Conservation (phyloP, 1,140 invertebrate species). For the Drosophila leontia region DNA sequence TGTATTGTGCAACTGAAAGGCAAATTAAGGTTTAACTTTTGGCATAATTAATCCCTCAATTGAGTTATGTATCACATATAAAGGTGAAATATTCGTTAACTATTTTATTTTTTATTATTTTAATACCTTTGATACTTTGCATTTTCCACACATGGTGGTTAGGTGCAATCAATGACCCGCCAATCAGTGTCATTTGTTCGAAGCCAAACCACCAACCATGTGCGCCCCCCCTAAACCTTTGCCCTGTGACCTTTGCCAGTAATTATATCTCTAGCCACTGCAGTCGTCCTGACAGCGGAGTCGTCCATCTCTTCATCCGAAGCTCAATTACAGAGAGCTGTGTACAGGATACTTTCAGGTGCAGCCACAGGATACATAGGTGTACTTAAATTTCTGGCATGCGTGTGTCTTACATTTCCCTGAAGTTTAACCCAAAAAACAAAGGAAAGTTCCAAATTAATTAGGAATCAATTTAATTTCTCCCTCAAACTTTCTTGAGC, state of each 20-base stretch:
- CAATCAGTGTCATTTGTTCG: slow-evolving; percentile 60
- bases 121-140: slow-evolving; percentile 7
- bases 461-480: slow-evolving; percentile 35
- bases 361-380: background rate
- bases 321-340: slow-evolving; percentile 47
- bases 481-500: background rate
- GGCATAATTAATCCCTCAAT: slow-evolving; percentile 9
- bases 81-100: no score
- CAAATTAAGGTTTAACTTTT: slow-evolving; percentile 12
- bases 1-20: background rate
- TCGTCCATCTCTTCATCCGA: background rate
- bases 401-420: background rate
- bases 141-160: slow-evolving; percentile 12
- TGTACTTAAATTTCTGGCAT: slow-evolving; percentile 13
- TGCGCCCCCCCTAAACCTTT: background rate
- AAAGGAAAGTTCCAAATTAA: slow-evolving; percentile 22
- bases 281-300: slow-evolving; percentile 1
- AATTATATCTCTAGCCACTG: slow-evolving; percentile 57
- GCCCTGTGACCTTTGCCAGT: slow-evolving; percentile 51
- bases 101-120: background rate
- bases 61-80: background rate
- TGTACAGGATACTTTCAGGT: slow-evolving; percentile 30
- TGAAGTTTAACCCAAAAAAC: background rate
- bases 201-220: slow-evolving; percentile 8
- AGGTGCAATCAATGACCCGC: slow-evolving; percentile 28